Evolutionary conservation across 2,888 invertebrate species (phyloP).

Genomic region (Lasioglossum oenotherae): DNA sequence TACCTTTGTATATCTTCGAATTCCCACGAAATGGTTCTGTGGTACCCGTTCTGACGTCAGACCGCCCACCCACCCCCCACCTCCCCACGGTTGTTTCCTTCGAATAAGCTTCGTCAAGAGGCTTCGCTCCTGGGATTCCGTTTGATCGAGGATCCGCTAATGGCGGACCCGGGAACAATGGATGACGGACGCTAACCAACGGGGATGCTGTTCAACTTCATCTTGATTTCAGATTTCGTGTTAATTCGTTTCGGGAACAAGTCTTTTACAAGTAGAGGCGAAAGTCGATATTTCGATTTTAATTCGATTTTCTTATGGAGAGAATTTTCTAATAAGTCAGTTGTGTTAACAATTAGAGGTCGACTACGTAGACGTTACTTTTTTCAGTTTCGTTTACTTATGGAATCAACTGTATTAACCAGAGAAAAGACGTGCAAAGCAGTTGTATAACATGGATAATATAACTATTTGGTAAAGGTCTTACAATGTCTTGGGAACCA

Average conservation of each 20-base stretch:
- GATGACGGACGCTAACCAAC: neutral
- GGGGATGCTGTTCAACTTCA: neutral
- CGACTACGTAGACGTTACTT: neutral
- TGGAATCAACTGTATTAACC: neutral
- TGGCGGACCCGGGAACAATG: neutral
- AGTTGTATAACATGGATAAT: neutral
- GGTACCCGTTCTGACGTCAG: slow-evolving; percentile 53
- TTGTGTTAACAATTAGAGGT: neutral
- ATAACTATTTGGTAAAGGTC: neutral
- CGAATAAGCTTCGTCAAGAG: slow-evolving; percentile 32
- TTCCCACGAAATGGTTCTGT: slow-evolving; percentile 57
- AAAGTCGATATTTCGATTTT: neutral
- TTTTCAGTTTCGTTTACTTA: neutral
- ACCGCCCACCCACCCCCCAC: neutral
- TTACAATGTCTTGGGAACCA: neutral
- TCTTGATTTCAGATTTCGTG: neutral
- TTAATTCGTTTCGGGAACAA: neutral
- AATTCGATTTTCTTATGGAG: neutral
- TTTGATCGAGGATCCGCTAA: neutral
- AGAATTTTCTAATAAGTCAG: too few relatives aligned
- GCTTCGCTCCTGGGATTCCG: slow-evolving; percentile 19
- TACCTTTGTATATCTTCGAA: slow-evolving; percentile 69
- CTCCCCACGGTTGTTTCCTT: slow-evolving; percentile 43
- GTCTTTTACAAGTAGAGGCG: neutral
- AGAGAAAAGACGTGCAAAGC: neutral